These are phyloP conservation scores for Pseudolaguvia tuberculata DNA, from an alignment of 2,113 vertebrate species.

Conservation along the genomic window DNA sequence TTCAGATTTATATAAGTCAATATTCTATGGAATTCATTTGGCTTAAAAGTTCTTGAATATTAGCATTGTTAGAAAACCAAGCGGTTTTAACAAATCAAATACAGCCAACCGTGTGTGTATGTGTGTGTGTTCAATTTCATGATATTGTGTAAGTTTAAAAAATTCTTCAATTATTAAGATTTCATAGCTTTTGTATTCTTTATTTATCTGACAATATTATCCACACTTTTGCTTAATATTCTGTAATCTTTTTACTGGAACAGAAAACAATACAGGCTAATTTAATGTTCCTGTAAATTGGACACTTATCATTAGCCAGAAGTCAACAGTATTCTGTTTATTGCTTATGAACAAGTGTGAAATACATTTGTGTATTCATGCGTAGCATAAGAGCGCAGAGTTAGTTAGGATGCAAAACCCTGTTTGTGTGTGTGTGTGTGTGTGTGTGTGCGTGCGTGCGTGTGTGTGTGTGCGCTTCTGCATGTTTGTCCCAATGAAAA, in stretches of 20 bases:
- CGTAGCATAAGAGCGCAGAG: not conserved
- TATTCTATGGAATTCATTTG: too few species aligned
- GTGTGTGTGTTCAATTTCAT: not conserved
- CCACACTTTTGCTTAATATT: not conserved
- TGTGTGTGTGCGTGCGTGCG: slow-evolving; percentile 25
- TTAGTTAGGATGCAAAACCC: slow-evolving; percentile 9
- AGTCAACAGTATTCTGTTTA: not conserved
- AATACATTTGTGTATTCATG: not conserved
- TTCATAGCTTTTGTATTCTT: too few species aligned
- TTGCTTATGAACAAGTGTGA: not conserved
- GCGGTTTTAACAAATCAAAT: too few species aligned
- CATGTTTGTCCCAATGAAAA: slow-evolving; percentile 52
- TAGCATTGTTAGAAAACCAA: too few species aligned
- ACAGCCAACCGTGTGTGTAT: not conserved
- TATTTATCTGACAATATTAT: too few species aligned
- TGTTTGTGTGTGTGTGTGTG: slow-evolving; percentile 1
- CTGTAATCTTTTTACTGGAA: not conserved
- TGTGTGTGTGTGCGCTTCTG: slow-evolving; percentile 6
- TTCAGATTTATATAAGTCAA: too few species aligned
- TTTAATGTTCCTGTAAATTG: not conserved
- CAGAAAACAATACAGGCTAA: not conserved
- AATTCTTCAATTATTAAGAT: not conserved
- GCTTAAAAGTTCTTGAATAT: too few species aligned
- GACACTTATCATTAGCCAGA: not conserved
- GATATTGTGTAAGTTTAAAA: not conserved